Percentiles rank a stretch among this genome's conserved stretches.
phyloP scores from a whole-genome alignment of 2,113 vertebrate genomes.

The Australoheros scitulus region DNA sequence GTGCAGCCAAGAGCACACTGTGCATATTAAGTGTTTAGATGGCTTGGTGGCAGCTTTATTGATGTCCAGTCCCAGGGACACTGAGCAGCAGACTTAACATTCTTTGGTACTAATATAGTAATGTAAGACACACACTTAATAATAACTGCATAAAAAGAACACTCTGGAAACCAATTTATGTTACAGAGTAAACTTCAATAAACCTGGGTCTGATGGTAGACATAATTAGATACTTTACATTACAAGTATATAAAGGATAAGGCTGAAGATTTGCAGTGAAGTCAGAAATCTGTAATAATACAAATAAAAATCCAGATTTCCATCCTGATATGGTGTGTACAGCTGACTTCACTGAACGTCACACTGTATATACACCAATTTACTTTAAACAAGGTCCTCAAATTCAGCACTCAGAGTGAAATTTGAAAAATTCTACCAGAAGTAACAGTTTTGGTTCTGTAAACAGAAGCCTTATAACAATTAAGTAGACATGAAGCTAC shows the following conservation, averaged over 20 bases:
- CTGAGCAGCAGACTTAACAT: conserved; percentile 1
- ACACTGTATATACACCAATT: background rate
- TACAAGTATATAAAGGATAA: background rate
- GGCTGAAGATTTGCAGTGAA: background rate
- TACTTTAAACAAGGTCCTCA: background rate
- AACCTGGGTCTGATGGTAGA: background rate
- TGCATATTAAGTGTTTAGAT: conserved; percentile 17
- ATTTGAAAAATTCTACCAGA: background rate
- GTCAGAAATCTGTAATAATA: background rate
- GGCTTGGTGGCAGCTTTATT: conserved; percentile 20
- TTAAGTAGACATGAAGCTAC: too few species aligned
- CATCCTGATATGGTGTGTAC: background rate
- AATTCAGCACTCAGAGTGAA: background rate
- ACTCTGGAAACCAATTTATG: conserved; percentile 1
- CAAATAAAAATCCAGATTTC: background rate
- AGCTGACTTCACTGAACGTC: background rate
- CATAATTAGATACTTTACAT: background rate
- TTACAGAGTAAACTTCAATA: background rate
- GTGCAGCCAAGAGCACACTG: background rate
- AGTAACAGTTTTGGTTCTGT: background rate
- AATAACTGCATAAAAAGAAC: background rate
- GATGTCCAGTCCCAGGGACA: conserved; percentile 28
- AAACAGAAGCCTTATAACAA: too few species aligned
- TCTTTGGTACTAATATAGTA: conserved; percentile 19
- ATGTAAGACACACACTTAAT: background rate